Base-by-base conservation (phyloP, 2,113 vertebrate genomes). In the Psilopsiagon aymara region DNA sequence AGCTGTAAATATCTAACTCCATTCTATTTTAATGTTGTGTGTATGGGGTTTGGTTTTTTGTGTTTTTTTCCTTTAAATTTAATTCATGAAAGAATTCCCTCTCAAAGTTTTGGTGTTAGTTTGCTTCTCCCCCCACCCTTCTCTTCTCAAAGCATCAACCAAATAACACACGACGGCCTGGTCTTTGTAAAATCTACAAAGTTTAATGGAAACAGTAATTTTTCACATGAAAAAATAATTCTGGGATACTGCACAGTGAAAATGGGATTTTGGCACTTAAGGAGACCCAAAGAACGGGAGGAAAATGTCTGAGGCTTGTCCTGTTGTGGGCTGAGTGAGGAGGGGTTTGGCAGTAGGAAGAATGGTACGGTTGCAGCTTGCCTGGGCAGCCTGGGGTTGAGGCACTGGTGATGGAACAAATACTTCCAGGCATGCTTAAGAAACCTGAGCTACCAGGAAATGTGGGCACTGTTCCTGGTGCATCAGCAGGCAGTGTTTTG, bases 1-100 rank as follows among this genome's bases (percentile, higher is more conserved):
- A 87, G 89, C 93, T 93, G 86, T 96, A 97, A 97, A 97, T 97
- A 95, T 94, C 90, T 71, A 96, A 73, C 77, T 94, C 82, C n/a
- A 37, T 94, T 93, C 95, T 97, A 95, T 95, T 96, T 94, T 94
- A 82, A 70, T 51, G 47, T 59, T 70, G 23, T 81, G 41, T 81
- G 55, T 29, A 53, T 6, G 17, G 33, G 12, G 2, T 15, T 78
- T 31, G 57, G 33, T 9, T n/a, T 35, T 25, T 17, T 37, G 13
- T 37, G 76, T 43, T 44, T 82, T 81, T 62, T 59, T 37, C 5
- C 78, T 95, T 95, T 94, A 85, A 89, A 92, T 91, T 82, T 70
- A 84, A 82, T 95, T 81, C 11, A 63, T 49, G 19, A 93, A 95
- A 88, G 79, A 82, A 75, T 73, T 90, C 27, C 10, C 27, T 95